phyloP scores from a whole-genome alignment of 2,113 vertebrate genomes.

The Tyto alba region DNA sequence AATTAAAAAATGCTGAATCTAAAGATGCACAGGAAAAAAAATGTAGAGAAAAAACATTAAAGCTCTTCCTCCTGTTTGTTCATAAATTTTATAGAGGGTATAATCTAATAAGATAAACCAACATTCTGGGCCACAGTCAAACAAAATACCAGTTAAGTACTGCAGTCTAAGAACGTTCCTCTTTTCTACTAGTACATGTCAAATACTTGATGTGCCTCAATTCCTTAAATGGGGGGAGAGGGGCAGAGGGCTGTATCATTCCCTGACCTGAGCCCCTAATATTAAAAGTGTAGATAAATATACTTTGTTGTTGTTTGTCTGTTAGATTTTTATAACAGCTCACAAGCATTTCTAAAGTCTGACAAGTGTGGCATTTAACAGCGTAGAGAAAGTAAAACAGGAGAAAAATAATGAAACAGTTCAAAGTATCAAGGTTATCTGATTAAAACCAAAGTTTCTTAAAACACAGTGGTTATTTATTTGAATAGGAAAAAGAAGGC shows the following conservation, averaged over 20 bases:
- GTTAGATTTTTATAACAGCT: background rate
- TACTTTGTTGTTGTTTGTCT: background rate
- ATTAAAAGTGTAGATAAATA: background rate
- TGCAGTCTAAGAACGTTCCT: background rate
- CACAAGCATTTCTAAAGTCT: background rate
- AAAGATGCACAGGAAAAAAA: background rate
- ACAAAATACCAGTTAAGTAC: background rate
- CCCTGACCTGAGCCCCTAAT: background rate
- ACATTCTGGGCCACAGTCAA: background rate
- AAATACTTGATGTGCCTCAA: background rate
- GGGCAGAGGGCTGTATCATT: fast-evolving
- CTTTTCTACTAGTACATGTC: background rate
- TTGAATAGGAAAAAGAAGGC: background rate
- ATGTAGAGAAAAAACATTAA: background rate
- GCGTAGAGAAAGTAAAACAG: background rate
- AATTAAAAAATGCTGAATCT: background rate
- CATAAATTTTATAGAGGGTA: background rate
- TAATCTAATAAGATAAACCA: background rate
- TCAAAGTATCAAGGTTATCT: background rate
- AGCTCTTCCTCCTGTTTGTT: background rate
- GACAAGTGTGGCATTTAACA: background rate
- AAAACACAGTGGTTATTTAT: background rate
- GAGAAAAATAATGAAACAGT: background rate
- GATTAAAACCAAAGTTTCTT: background rate
- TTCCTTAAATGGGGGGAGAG: background rate